Evolutionary conservation across 2,888 invertebrate species (phyloP), one percentile per base, ranked within the genome.

Genomic region (Macrosoma leucophasiata): DNA sequence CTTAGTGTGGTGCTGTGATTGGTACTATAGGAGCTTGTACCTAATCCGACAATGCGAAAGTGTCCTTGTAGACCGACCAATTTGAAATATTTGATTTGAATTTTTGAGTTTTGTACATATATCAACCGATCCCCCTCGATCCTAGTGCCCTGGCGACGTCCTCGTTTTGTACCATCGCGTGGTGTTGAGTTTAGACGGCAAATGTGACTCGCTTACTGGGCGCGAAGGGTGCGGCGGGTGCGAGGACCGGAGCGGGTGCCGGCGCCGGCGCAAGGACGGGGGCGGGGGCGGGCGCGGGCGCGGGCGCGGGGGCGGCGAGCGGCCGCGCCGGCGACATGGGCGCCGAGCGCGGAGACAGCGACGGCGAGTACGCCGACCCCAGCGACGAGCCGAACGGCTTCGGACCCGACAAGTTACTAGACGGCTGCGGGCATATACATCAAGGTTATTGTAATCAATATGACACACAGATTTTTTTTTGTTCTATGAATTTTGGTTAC

Each of bases 331-430:
- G 84, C 18, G 84, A 85, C 68, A 84, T 52, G 29, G 85, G 84
- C 34, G 84, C 84, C 24, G 84, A 84, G 28, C 84, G 76, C 41
- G 85, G 84, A 3, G 84, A 85, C 55, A 85, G 56, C 25, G 85
- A 84, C 29, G 78, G 76, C 33, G 85, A 85, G 46, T 79, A 79
- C 40, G 78, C 76, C 12, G 88, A 86, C 3, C 88, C 87, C 33
- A 87, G 64, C 5, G 88, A 87, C 14, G 87, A 87, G 21, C 84
- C 86, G 58, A 89, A 89, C 13, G 89, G 89, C 62, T 87, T 87
- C 21, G 89, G 89, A 2, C 87, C 87, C 19, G 87, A 85, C 44
- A 86, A 51, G 52, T 84, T 84, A 64, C 78, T 84, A 11, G 81
- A 78, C 11, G 86, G 81, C 86, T 86, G 65, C 12, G 6, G 23